A percentile compares a stretch with the other conserved stretches of the same genome.
Conservation (phyloP, 2,113 vertebrate species). For the Ctenodactylus gundi region DNA sequence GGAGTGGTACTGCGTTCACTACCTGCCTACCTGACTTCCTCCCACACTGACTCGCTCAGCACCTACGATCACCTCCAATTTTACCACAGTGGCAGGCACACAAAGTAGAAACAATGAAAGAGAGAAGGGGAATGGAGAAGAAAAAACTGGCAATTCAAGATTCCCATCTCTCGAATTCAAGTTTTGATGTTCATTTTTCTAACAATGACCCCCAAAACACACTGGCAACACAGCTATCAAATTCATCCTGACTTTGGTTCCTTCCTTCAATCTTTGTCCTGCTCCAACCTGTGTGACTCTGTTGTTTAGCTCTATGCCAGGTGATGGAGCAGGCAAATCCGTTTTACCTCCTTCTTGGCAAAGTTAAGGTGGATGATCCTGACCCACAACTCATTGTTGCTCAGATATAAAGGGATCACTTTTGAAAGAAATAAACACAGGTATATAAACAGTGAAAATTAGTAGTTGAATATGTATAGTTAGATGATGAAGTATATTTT, state of each 20-base stretch:
- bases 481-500: neutral
- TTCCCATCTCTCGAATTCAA: neutral
- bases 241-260: neutral
- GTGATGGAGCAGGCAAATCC: too few relatives aligned
- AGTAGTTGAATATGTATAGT: neutral
- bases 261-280: neutral
- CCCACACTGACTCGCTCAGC: neutral
- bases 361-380: neutral
- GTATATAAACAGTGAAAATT: neutral
- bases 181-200: neutral
- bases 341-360: neutral
- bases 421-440: neutral
- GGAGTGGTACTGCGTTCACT: neutral
- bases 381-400: neutral
- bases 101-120: neutral
- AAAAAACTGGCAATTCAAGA: neutral
- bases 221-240: neutral
- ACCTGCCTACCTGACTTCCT: neutral
- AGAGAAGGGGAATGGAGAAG: neutral
- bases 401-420: neutral
- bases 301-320: neutral
- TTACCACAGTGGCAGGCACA: neutral
- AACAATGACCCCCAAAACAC: neutral
- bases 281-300: neutral
- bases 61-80: neutral